Conservation (phyloP, 2,797 vertebrate species). For the Peromyscus melanophrys region DNA sequence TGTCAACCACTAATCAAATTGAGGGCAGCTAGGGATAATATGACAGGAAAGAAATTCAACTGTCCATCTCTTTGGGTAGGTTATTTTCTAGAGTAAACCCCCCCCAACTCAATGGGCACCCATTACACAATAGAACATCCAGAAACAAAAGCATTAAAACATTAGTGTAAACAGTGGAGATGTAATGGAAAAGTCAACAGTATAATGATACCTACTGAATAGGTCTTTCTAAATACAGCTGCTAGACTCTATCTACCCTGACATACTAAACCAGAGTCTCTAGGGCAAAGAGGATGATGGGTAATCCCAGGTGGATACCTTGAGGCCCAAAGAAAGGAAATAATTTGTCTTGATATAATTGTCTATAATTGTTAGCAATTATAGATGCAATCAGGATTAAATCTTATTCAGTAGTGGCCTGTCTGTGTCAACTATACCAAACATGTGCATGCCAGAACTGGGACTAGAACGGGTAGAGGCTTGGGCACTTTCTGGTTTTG, state of each 20-base stretch:
- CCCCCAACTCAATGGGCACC: neutral
- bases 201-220: neutral
- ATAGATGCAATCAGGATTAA: slow-evolving; percentile 17
- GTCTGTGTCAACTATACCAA: neutral
- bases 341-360: slow-evolving; percentile 21
- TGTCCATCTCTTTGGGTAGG: neutral
- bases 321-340: neutral
- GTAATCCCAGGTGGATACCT: slow-evolving; percentile 22
- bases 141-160: neutral
- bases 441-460: neutral
- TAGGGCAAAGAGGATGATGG: neutral
- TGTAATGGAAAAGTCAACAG: neutral
- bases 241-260: neutral
- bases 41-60: neutral
- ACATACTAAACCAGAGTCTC: slow-evolving; percentile 43
- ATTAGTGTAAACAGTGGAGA: neutral
- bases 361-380: slow-evolving; percentile 11
- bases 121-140: neutral
- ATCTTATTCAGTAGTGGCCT: slow-evolving; percentile 21
- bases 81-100: slow-evolving; percentile 33
- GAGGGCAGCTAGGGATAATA: neutral
- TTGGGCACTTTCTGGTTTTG: neutral
- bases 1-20: neutral
- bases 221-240: slow-evolving; percentile 49
- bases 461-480: neutral